These are phyloP conservation scores for Saccostrea glomerata DNA, from an alignment of 1,140 invertebrate genomes.

Conservation along the genomic window DNA sequence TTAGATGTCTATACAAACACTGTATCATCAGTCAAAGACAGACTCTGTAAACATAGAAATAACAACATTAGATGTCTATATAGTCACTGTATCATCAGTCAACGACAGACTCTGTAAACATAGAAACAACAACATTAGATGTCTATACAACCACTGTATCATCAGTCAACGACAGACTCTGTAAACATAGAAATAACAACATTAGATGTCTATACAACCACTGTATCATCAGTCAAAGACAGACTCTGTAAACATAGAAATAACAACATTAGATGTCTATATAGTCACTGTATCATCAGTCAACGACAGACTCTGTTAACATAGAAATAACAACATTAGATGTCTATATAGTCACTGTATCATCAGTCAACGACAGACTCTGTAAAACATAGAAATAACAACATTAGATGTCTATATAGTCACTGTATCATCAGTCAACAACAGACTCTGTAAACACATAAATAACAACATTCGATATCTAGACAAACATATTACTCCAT, in stretches of 20 bases:
- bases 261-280: slow-evolving; percentile 80
- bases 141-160: slow-evolving; percentile 88
- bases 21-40: slow-evolving; percentile 92
- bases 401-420: too few species aligned
- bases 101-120: slow-evolving; percentile 88
- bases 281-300: slow-evolving; percentile 89
- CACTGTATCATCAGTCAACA: too few species aligned
- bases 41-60: slow-evolving; percentile 83
- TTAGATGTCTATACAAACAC: too few species aligned
- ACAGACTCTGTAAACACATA: too few species aligned
- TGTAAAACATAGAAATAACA: too few species aligned
- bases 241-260: slow-evolving; percentile 84
- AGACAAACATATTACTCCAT: neutral
- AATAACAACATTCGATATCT: too few species aligned
- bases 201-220: too few species aligned
- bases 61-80: too few species aligned
- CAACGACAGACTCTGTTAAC: slow-evolving; percentile 88
- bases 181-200: too few species aligned
- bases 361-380: too few species aligned
- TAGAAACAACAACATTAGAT: too few species aligned
- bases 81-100: slow-evolving; percentile 87
- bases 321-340: neutral
- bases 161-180: slow-evolving; percentile 87
- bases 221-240: slow-evolving; percentile 91
- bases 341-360: too few species aligned